Base-by-base conservation (phyloP, 2,797 vertebrate genomes). In the Protonibea diacanthus region DNA sequence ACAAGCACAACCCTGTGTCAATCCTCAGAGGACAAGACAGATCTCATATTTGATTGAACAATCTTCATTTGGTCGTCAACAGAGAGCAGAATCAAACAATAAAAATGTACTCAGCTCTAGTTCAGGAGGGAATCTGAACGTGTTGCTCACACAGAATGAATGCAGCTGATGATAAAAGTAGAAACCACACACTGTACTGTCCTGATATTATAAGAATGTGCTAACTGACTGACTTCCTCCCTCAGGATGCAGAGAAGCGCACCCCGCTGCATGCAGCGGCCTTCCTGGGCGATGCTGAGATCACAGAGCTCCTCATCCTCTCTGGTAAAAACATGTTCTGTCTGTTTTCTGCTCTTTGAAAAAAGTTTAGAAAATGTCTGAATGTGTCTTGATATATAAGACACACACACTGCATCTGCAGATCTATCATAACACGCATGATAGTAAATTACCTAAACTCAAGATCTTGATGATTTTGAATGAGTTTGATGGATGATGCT, bases 221-320 rank as follows among this genome's bases (percentile, higher is more conserved):
- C 13, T 5, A n/a, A 18, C 33, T 44, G 13, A 15, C 38, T 6
- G 5, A 10, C 13, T 25, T 80, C 77, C 4, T 88, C 89, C 88
- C 64, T 52, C 87, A 99, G 98, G 98, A 99, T 89, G 69, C 96
- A 0, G 98, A 99, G 93, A 99, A 99, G 80, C 96, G 98, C 40
- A 98, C 97, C 0, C 98, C 98, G 0, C 97, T 99, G 78, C 98
- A 99, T 0, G 98, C 97, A 5, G 97, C 98, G 0, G 96, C 98
- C 0, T 99, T 98, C 91, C 95, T 99, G 76, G 98, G 98, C 2
- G 97, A 99, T 90, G 97, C 97, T 13, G 98, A 99, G 91, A 99
- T 99, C 90, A 98, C 97, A 0, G 97, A 99, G 87, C 96, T 98
- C 62, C 97, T 99, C 88, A 99, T 99, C 91, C 94, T 99, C 84